phyloP scores from a whole-genome alignment of 35 echinoderm and acorn worm genomes.

The Nesometra sesokonis region DNA sequence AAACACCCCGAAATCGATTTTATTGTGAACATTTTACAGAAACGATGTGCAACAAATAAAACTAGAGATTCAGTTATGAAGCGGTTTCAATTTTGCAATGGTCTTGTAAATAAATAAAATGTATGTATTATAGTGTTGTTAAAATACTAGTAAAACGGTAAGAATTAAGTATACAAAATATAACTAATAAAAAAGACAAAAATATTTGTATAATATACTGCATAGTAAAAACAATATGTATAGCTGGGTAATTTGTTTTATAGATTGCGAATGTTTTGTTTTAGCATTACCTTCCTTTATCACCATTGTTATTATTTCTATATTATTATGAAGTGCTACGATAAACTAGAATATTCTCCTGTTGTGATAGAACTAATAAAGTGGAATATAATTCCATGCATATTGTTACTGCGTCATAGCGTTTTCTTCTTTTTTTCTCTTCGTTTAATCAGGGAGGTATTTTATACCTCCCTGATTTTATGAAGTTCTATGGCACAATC shows the following conservation, averaged over 20 bases:
- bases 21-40: too few relatives aligned
- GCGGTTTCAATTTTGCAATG: not conserved
- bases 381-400: not conserved
- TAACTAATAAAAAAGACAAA: not conserved
- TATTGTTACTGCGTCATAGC: not conserved
- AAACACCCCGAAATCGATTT: too few relatives aligned
- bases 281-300: not conserved
- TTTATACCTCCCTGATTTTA: too few relatives aligned
- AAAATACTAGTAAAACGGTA: not conserved
- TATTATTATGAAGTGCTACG: not conserved
- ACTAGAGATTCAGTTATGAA: not conserved
- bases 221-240: not conserved
- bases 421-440: too few relatives aligned
- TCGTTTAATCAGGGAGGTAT: too few relatives aligned
- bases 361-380: conserved; percentile 1
- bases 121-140: not conserved
- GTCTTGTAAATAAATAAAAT: not conserved
- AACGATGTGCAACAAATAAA: not conserved
- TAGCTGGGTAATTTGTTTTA: not conserved
- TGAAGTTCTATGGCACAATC: too few relatives aligned
- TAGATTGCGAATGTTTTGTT: not conserved
- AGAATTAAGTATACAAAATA: not conserved
- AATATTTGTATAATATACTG: not conserved
- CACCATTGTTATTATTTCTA: not conserved
- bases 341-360: not conserved